Percentiles rank a stretch among this genome's conserved stretches.
Evolutionary conservation across 1,140 invertebrate species (phyloP).

Genomic region (Copidosoma floridanum): DNA sequence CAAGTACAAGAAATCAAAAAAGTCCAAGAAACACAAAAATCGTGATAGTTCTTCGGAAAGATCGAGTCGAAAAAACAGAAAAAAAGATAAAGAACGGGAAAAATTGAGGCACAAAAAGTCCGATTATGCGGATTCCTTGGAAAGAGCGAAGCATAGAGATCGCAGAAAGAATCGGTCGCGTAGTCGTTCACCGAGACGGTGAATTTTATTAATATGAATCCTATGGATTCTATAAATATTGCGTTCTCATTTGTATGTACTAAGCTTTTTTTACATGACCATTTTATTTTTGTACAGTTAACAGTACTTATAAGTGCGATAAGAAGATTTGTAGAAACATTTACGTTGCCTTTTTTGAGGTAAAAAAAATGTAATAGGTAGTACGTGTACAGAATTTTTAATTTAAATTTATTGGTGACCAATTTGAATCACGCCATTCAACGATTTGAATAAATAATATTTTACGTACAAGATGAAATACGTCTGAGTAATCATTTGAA

Average conservation of each 20-base stretch:
- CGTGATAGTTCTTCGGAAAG: conserved; percentile 40
- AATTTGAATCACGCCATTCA: too few relatives aligned
- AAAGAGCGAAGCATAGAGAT: conserved; percentile 35
- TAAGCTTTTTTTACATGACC: not conserved
- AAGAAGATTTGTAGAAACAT: not conserved
- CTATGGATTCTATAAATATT: conserved; percentile 27
- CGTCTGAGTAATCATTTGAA: too few relatives aligned
- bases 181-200: not conserved
- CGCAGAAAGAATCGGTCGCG: conserved; percentile 29
- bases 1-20: conserved; percentile 47
- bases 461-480: too few relatives aligned
- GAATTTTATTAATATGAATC: conserved; percentile 14
- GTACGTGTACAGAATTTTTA: too few relatives aligned
- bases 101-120: conserved; percentile 51
- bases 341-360: not conserved
- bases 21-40: conserved; percentile 51
- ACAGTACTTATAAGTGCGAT: too few relatives aligned
- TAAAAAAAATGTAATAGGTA: too few relatives aligned
- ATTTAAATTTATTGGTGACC: not conserved
- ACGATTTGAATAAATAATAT: not conserved
- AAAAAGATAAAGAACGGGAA: conserved; percentile 48
- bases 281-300: too few relatives aligned
- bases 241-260: not conserved
- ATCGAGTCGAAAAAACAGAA: conserved; percentile 42
- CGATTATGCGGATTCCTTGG: conserved; percentile 45